Evolutionary conservation across 2,888 invertebrate species (phyloP).

Genomic region (Hypomecis punctinalis): DNA sequence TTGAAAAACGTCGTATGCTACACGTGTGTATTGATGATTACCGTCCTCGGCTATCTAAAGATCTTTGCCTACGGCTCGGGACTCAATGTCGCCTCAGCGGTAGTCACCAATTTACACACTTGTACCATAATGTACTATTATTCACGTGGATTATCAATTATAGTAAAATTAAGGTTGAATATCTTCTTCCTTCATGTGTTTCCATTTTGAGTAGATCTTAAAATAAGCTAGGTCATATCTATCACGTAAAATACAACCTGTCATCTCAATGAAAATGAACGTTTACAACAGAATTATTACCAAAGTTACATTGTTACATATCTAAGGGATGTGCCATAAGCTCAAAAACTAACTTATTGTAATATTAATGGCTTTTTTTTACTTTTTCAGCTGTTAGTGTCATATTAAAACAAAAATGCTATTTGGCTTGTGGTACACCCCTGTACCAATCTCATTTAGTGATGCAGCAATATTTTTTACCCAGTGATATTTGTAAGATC

Average conservation of each 20-base stretch:
- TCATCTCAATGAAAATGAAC: background rate
- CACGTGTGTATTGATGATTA: too few species aligned
- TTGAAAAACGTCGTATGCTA: too few species aligned
- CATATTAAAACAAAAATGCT: too few species aligned
- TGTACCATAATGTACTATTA: too few species aligned
- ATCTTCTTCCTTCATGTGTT: constrained; percentile 51
- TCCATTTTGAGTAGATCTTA: constrained; percentile 57
- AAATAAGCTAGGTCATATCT: constrained; percentile 7
- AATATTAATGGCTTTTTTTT: too few species aligned
- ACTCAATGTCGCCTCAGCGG: too few species aligned
- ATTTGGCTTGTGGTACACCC: too few species aligned
- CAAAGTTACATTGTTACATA: constrained; percentile 18
- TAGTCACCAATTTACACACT: too few species aligned
- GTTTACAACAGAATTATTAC: constrained; percentile 11
- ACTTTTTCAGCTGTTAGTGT: too few species aligned
- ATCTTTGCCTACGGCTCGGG: too few species aligned
- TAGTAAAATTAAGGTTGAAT: constrained; percentile 11
- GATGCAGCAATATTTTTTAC: background rate
- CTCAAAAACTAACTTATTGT: too few species aligned
- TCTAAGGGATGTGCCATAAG: background rate
- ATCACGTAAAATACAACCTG: constrained; percentile 5
- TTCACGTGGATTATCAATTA: background rate
- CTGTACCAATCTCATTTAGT: background rate
- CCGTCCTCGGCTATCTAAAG: too few species aligned
- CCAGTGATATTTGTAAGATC: constrained; percentile 14